A percentile compares a stretch with the other conserved stretches of the same genome.
Conservation (phyloP, 2,113 vertebrate genomes). For the Kryptolebias marmoratus region DNA sequence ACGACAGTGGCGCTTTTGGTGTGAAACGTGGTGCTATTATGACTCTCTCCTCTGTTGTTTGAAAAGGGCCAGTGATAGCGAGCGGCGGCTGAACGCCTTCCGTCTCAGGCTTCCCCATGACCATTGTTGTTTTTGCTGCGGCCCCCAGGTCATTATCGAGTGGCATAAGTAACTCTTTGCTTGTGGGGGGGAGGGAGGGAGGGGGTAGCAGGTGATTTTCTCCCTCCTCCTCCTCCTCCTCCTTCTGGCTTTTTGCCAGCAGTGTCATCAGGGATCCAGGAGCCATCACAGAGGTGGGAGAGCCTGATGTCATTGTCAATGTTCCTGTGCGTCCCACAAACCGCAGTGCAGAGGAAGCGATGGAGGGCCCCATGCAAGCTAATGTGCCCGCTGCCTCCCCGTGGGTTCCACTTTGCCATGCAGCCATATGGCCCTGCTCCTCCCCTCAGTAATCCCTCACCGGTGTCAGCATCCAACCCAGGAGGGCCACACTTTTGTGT, state of each 20-base stretch:
- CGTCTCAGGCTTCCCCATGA: constrained; percentile 33
- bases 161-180: constrained; percentile 65
- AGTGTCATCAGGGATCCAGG: constrained; percentile 60
- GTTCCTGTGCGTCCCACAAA: constrained; percentile 68
- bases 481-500: constrained; percentile 69
- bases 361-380: constrained; percentile 69
- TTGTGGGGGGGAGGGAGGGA: constrained; percentile 16
- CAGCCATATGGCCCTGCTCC: constrained; percentile 75
- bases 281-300: constrained; percentile 64
- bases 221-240: constrained; percentile 3
- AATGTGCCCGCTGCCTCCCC: constrained; percentile 72
- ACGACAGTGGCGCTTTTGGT: constrained; percentile 96
- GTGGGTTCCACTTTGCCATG: constrained; percentile 69
- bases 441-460: constrained; percentile 75
- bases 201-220: constrained; percentile 55
- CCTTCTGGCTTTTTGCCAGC: constrained; percentile 58
- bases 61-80: constrained; percentile 27
- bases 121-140: constrained; percentile 45
- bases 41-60: constrained; percentile 77
- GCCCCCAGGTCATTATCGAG: constrained; percentile 63
- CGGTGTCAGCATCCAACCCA: constrained; percentile 70
- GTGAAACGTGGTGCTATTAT: constrained; percentile 88
- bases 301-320: constrained; percentile 74
- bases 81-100: constrained; percentile 50
- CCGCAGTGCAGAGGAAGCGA: constrained; percentile 76